Evolutionary conservation across 2,888 invertebrate genomes (phyloP), one percentile per base, ranked within the genome.

Genomic region (Timema cristinae): DNA sequence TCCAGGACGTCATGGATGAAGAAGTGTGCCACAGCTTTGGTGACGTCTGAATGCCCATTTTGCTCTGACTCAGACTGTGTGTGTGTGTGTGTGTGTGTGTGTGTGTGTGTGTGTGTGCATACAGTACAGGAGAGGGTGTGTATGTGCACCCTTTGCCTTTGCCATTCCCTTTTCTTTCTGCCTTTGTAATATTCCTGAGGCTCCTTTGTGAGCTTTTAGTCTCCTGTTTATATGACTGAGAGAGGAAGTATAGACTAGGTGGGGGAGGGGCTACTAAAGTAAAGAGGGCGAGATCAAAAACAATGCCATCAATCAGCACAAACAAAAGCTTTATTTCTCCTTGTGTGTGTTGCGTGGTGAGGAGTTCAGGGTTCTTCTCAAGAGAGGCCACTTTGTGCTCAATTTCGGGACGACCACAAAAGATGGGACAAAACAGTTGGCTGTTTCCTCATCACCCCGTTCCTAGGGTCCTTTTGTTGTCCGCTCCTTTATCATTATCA

Each of bases 231-330:
- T 63, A 67, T 32, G 63, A 50, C 52, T 16, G 70, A 50, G 70
- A 32, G 47, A 51, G 70, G 66, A n/a, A 68, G 68, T n/a, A 11
- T 68, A 32, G 32, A 32, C 32, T 32, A 32, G 32, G 32, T 32
- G 32, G 32, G 32, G 4, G 32, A 4, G 68, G 16, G 68, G 54
- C 13, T 52, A 47, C 51, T 48, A 32, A 54, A 52, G 68, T 51
- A 13, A 51, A 70, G 70, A 52, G 70, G 49, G 67, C 56, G 67
- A 71, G 71, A 71, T 71, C 71, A 73, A 73, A 71, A 73, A 73
- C 73, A 73, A 73, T 73, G 73, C 68, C 73, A 73, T 73, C 73
- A 73, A 73, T 73, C 73, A 73, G 71, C 51, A 56, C 73, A 73
- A 73, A 73, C 71, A 73, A 73, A 68, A 63, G 63, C 63, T 32